phyloP scores from a whole-genome alignment of 2,113 vertebrate species.

The Pomatostomus ruficeps region DNA sequence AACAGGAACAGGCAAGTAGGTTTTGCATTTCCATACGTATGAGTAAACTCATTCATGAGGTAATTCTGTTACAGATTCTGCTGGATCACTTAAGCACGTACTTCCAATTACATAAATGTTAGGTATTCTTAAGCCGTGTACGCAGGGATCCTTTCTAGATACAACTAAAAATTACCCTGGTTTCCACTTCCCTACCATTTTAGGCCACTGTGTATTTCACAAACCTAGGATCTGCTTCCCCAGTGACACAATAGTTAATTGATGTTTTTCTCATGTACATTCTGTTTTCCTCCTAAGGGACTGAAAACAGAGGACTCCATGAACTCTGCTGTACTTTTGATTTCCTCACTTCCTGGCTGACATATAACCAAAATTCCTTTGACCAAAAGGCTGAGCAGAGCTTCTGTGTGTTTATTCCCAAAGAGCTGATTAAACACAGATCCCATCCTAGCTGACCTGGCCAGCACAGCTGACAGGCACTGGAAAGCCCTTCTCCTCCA shows the following conservation, averaged over 20 bases:
- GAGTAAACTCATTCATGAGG: not conserved
- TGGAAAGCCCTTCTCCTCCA: not conserved
- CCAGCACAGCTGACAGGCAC: not conserved
- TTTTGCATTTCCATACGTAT: not conserved
- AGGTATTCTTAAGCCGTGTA: not conserved
- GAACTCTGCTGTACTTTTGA: constrained; percentile 44
- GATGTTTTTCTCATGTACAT: constrained; percentile 5
- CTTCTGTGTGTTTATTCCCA: constrained; percentile 30
- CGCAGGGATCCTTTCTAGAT: not conserved
- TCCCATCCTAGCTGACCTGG: not conserved
- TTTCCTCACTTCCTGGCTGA: constrained; percentile 45
- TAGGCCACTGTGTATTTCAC: not conserved
- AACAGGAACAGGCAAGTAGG: not conserved
- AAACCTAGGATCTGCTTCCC: not conserved
- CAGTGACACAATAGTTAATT: not conserved
- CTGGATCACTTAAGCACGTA: not conserved
- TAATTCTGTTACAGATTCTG: not conserved
- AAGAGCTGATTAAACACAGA: not conserved
- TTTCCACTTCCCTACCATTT: not conserved
- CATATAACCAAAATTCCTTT: constrained; percentile 23
- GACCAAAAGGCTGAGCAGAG: not conserved
- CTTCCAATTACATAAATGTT: not conserved
- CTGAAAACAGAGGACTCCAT: constrained; percentile 11
- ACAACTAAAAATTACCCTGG: not conserved
- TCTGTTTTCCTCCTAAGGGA: constrained; percentile 31